Conservation (phyloP, 2,888 invertebrate species). For the Tetranychus piercei region DNA sequence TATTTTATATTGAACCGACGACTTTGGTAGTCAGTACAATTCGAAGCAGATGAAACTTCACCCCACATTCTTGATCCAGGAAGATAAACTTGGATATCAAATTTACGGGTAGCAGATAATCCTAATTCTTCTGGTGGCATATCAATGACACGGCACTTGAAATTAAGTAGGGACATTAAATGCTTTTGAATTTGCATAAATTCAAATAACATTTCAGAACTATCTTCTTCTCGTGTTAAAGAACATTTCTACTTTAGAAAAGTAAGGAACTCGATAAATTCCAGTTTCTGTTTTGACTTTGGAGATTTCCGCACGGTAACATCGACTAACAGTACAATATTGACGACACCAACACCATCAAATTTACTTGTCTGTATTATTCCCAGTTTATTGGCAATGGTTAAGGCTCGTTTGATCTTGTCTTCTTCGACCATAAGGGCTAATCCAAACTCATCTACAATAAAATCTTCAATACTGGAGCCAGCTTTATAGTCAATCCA, state of each 20-base stretch:
- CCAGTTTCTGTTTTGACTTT: constrained; percentile 31
- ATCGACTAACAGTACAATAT: constrained; percentile 64
- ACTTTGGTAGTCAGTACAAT: constrained; percentile 91
- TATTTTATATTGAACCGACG: constrained; percentile 56
- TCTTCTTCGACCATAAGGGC: background rate
- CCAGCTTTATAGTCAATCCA: constrained; percentile 7
- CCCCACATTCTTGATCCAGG: constrained; percentile 60
- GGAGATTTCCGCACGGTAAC: constrained; percentile 77
- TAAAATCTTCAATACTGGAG: background rate
- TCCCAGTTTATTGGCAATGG: constrained; percentile 21
- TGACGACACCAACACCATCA: constrained; percentile 30
- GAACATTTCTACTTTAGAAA: constrained; percentile 92
- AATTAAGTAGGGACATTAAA: constrained; percentile 51
- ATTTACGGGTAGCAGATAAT: constrained; percentile 66
- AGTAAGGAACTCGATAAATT: constrained; percentile 59
- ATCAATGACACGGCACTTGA: constrained; percentile 66
- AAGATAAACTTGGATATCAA: constrained; percentile 94
- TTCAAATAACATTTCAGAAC: constrained; percentile 51
- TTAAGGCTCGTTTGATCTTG: constrained; percentile 21
- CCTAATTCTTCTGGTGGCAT: constrained; percentile 93
- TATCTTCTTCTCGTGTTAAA: constrained; percentile 48
- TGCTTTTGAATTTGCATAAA: constrained; percentile 54
- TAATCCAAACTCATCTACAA: background rate
- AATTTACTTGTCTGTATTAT: constrained; percentile 4
- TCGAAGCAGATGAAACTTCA: constrained; percentile 85